phyloP scores from a whole-genome alignment of 2,113 vertebrate species.

The Salminus brasiliensis region DNA sequence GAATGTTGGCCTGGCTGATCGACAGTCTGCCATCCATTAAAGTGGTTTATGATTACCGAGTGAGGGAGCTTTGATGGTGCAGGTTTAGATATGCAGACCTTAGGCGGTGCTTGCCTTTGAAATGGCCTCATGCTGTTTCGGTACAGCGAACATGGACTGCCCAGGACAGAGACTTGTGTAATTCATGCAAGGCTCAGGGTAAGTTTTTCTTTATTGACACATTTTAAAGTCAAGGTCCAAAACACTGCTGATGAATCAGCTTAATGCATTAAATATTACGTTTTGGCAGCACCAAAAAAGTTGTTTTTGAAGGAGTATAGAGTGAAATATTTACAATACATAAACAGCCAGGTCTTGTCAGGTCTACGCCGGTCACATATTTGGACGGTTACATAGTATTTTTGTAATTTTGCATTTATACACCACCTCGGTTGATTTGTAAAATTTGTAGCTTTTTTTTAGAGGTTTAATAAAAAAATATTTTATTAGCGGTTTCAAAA shows the following conservation, averaged over 20 bases:
- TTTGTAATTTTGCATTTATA: too few species aligned
- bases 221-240: constrained; percentile 16
- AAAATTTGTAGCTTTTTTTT: too few species aligned
- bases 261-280: not conserved
- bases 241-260: not conserved
- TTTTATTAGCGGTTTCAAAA: too few species aligned
- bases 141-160: constrained; percentile 10
- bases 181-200: not conserved
- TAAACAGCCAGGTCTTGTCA: too few species aligned
- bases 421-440: too few species aligned
- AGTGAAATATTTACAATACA: too few species aligned
- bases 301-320: too few species aligned
- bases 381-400: too few species aligned
- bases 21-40: not conserved
- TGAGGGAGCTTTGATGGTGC: constrained; percentile 16
- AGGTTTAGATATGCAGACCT: constrained; percentile 41
- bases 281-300: not conserved
- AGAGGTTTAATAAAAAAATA: too few species aligned
- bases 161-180: not conserved
- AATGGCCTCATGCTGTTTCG: constrained; percentile 25
- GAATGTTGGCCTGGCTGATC: not conserved
- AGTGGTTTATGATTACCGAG: constrained; percentile 49
- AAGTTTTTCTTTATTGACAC: not conserved
- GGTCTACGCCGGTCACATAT: too few species aligned
- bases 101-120: constrained; percentile 49